phyloP scores from a whole-genome alignment of 2,888 invertebrate genomes.

The Caenorhabditis sulstoni region DNA sequence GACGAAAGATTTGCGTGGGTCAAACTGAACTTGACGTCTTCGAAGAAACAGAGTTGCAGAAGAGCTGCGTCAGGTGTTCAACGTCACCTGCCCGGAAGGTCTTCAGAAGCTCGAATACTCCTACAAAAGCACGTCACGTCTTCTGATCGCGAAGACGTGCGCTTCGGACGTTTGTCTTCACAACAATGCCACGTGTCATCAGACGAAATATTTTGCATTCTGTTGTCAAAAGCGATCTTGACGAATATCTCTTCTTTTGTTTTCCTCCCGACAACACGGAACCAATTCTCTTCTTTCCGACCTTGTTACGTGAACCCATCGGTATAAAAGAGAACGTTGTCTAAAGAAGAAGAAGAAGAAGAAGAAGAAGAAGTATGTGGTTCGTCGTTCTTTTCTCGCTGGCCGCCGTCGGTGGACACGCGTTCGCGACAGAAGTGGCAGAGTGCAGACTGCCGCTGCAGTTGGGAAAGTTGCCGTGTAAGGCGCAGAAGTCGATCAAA shows the following conservation, averaged over 20 bases:
- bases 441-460: conserved; percentile 15
- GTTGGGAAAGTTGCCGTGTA: conserved; percentile 39
- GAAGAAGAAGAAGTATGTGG: no score
- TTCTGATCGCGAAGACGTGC: conserved; percentile 33
- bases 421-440: not conserved
- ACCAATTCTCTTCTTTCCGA: no score
- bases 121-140: conserved; percentile 27
- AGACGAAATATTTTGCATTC: conserved; percentile 23
- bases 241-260: not conserved
- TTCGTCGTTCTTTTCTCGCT: no score
- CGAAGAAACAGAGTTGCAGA: no score
- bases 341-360: no score
- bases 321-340: no score
- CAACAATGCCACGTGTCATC: conserved; percentile 28
- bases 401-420: not conserved
- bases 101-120: conserved; percentile 14
- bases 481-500: conserved; percentile 35
- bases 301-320: no score
- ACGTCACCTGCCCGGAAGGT: conserved; percentile 14
- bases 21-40: not conserved
- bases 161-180: conserved; percentile 10
- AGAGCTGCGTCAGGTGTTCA: conserved; percentile 18
- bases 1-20: conserved; percentile 20
- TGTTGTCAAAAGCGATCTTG: no score
- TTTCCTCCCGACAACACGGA: not conserved